Conservation (phyloP, 2,797 vertebrate genomes). For the Arvicola amphibius region DNA sequence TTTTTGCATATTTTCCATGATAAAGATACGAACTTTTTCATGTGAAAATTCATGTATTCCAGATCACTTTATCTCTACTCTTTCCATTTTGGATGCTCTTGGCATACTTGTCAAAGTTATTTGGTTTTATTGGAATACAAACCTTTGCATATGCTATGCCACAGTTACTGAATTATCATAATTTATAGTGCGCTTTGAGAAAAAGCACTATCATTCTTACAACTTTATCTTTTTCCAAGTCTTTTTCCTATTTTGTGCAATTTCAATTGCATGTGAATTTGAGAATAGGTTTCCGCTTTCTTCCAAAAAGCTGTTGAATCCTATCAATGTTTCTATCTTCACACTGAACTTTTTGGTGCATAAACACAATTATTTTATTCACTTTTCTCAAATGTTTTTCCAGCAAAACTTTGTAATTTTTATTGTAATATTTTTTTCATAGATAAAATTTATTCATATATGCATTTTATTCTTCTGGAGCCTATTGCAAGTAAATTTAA, state of each 20-base stretch:
- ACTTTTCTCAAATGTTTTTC: background rate
- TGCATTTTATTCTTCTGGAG: background rate
- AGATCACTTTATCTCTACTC: background rate
- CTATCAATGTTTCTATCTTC: background rate
- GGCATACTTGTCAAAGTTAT: background rate
- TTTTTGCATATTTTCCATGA: background rate
- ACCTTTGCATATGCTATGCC: background rate
- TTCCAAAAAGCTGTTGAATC: background rate
- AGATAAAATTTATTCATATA: background rate
- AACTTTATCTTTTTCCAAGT: background rate
- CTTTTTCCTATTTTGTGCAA: background rate
- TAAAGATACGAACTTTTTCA: background rate
- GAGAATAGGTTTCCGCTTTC: background rate
- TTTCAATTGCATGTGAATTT: constrained; percentile 6
- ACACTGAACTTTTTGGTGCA: background rate
- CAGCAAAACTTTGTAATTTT: background rate
- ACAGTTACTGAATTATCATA: background rate
- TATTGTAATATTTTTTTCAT: background rate
- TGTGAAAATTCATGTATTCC: background rate
- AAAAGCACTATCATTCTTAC: background rate
- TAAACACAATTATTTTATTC: background rate
- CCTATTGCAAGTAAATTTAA: background rate
- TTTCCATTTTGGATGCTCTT: background rate
- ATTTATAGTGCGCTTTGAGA: constrained; percentile 9
- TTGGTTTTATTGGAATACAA: background rate